A percentile compares a stretch with the other conserved stretches of the same genome.
Evolutionary conservation across 1,140 invertebrate genomes (phyloP).

Genomic region (Halotydeus destructor): DNA sequence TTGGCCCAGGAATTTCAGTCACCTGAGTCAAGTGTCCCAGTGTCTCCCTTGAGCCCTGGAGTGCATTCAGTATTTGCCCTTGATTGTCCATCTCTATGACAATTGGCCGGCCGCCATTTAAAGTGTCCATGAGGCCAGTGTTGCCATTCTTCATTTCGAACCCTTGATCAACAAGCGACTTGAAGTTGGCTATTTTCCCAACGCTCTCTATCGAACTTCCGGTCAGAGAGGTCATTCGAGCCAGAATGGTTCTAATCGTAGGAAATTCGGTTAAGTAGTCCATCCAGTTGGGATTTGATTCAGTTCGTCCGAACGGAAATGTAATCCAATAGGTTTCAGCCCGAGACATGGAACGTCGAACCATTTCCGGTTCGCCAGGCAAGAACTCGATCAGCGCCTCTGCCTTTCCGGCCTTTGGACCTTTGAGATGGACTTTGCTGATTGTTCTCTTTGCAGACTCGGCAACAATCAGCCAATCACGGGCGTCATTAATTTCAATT

Average conservation of each 20-base stretch:
- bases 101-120: slow-evolving; percentile 21
- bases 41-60: slow-evolving; percentile 23
- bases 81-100: slow-evolving; percentile 38
- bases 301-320: slow-evolving; percentile 27
- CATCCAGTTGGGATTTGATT: slow-evolving; percentile 18
- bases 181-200: slow-evolving; percentile 5
- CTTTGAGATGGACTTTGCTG: slow-evolving; percentile 46
- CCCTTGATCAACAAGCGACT: slow-evolving; percentile 4
- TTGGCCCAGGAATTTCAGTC: slow-evolving; percentile 21
- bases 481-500: slow-evolving; percentile 44
- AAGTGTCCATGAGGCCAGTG: no score
- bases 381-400: slow-evolving; percentile 52
- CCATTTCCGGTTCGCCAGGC: slow-evolving; percentile 58
- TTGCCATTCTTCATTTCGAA: slow-evolving; percentile 6
- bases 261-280: slow-evolving; percentile 23
- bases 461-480: slow-evolving; percentile 45
- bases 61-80: slow-evolving; percentile 35
- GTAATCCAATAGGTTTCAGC: slow-evolving; percentile 42
- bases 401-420: slow-evolving; percentile 42
- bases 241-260: slow-evolving; percentile 22
- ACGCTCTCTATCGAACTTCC: slow-evolving; percentile 13
- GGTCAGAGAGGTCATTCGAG: slow-evolving; percentile 18
- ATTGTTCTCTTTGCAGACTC: slow-evolving; percentile 29
- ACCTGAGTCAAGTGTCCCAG: slow-evolving; percentile 23
- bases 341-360: slow-evolving; percentile 32